A percentile compares a stretch with the other conserved stretches of the same genome.
These are phyloP conservation scores for Tinamus major DNA, from an alignment of 2,797 vertebrate genomes.

Conservation along the genomic window DNA sequence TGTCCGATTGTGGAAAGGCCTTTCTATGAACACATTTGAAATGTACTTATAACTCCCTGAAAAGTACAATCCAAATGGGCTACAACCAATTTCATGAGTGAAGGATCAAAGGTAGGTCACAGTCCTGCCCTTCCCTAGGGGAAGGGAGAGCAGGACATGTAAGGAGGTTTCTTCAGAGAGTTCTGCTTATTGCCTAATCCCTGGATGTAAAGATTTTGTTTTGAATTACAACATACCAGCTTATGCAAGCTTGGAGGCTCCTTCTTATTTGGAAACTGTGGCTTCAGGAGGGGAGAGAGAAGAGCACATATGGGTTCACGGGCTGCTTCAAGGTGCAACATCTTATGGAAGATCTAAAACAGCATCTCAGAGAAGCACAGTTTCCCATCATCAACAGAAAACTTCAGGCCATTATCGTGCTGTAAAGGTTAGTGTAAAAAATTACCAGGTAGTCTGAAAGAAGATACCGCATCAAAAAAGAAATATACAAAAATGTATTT, in stretches of 20 bases:
- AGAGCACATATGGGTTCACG: neutral
- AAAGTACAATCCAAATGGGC: neutral
- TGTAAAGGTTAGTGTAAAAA: neutral
- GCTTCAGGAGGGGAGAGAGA: neutral
- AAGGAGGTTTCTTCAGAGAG: neutral
- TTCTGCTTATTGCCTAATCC: neutral
- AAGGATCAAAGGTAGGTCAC: neutral
- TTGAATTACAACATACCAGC: neutral
- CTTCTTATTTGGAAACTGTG: neutral
- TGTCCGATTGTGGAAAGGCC: neutral
- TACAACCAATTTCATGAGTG: neutral
- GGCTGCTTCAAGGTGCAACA: neutral
- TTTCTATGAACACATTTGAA: neutral
- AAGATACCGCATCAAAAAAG: neutral
- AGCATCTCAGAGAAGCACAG: neutral
- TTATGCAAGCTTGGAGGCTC: neutral
- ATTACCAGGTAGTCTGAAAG: neutral
- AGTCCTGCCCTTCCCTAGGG: neutral
- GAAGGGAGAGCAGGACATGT: neutral
- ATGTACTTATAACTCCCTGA: neutral
- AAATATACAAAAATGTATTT: too few species aligned
- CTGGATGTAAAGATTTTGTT: neutral
- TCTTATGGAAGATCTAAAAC: neutral
- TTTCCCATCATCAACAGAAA: neutral
- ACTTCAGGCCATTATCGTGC: neutral